Evolutionary conservation across 1,140 invertebrate genomes (phyloP).

Genomic region (Riptortus pedestris): DNA sequence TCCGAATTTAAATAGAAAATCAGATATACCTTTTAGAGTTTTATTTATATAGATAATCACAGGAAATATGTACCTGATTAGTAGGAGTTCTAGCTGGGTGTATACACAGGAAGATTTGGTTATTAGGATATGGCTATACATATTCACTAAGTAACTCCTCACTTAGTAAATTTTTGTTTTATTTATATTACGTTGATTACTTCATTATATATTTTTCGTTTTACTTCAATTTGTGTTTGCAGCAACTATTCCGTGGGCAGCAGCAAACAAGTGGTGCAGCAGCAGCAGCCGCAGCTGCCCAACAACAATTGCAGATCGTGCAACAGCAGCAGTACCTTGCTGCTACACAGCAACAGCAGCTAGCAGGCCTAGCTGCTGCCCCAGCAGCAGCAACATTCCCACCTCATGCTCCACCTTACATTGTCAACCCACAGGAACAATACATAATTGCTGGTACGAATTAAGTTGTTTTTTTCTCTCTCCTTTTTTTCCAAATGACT

Average conservation of each 20-base stretch:
- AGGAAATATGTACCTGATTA: no score
- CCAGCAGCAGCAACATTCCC: slow-evolving; percentile 44
- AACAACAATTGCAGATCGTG: slow-evolving; percentile 48
- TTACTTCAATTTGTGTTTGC: no score
- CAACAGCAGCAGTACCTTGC: slow-evolving; percentile 48
- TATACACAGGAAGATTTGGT: no score
- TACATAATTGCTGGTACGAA: slow-evolving; percentile 43
- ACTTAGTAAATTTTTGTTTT: no score
- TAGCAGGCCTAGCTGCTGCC: slow-evolving; percentile 37
- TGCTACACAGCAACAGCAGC: slow-evolving; percentile 56
- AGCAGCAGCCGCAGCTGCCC: slow-evolving; percentile 41
- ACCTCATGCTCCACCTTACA: slow-evolving; percentile 65
- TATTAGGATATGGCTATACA: no score
- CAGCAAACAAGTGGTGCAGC: slow-evolving; percentile 42
- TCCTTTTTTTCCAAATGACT: not conserved
- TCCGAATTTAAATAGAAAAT: no score
- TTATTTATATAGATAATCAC: no score
- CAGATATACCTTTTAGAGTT: no score
- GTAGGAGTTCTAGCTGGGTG: no score
- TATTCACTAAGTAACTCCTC: no score
- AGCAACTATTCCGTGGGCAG: slow-evolving; percentile 80
- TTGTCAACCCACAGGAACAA: slow-evolving; percentile 74
- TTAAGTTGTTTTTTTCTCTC: slow-evolving; percentile 43
- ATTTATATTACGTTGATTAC: no score
- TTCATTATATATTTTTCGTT: no score